phyloP scores from a whole-genome alignment of 2,113 vertebrate genomes.

The Crotophaga sulcirostris region DNA sequence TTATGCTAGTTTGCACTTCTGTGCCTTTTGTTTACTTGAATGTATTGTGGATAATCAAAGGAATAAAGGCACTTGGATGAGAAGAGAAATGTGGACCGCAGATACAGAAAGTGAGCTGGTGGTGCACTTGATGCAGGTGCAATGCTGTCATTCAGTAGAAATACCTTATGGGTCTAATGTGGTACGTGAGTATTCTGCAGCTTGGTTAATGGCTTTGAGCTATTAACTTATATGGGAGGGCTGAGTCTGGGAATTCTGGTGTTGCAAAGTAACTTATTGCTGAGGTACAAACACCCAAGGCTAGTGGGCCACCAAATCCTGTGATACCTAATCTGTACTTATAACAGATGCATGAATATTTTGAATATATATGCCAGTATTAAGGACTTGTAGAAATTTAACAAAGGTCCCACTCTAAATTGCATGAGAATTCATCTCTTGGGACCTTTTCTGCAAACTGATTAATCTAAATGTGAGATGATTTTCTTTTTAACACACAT shows the following conservation, averaged over 20 bases:
- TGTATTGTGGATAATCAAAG: conserved; percentile 36
- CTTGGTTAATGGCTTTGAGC: neutral
- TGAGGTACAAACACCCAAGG: neutral
- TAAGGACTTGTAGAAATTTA: conserved; percentile 20
- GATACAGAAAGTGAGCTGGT: conserved; percentile 22
- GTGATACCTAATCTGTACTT: neutral
- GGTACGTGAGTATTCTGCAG: neutral
- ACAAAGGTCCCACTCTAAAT: neutral
- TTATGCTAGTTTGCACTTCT: conserved; percentile 45
- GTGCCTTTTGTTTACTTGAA: conserved; percentile 56
- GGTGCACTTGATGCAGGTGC: neutral
- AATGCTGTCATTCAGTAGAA: neutral
- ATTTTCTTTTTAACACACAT: neutral
- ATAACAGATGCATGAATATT: neutral
- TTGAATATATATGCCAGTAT: conserved; percentile 7
- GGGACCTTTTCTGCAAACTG: conserved; percentile 33
- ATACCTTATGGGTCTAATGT: neutral
- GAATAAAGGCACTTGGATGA: conserved; percentile 41
- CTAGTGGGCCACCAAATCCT: conserved; percentile 11
- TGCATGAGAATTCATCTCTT: neutral
- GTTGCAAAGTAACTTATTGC: conserved; percentile 28
- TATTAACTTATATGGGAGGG: neutral
- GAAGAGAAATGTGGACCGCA: neutral
- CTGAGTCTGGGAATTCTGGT: neutral
- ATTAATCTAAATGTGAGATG: conserved; percentile 5